phyloP scores from a whole-genome alignment of 1,140 invertebrate genomes.

The Drosophila bifasciata region DNA sequence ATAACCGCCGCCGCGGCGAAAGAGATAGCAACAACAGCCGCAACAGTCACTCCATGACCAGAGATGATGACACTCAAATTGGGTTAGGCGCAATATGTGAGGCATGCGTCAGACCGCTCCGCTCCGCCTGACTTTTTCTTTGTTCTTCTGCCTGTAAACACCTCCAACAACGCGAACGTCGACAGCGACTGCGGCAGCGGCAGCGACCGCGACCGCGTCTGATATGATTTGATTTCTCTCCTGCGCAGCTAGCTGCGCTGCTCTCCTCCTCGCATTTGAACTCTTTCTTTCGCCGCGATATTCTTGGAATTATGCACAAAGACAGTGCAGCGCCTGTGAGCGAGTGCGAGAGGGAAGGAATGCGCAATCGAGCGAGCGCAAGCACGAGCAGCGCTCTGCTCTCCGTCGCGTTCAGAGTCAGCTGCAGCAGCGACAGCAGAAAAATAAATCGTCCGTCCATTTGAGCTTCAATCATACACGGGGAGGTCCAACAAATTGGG shows the following conservation, averaged over 20 bases:
- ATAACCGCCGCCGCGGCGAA: slow-evolving; percentile 1
- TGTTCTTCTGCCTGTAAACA: slow-evolving; percentile 19
- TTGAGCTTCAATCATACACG: slow-evolving; percentile 73
- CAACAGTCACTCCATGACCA: slow-evolving; percentile 48
- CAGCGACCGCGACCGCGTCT: slow-evolving; percentile 14
- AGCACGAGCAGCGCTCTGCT: neutral
- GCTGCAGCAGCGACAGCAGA: slow-evolving; percentile 16
- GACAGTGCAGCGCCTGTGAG: slow-evolving; percentile 6
- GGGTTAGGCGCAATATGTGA: slow-evolving; percentile 70
- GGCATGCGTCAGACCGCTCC: slow-evolving; percentile 52
- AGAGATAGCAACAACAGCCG: neutral
- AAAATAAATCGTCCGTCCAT: slow-evolving; percentile 57
- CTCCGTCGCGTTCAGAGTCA: neutral
- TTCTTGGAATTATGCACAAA: slow-evolving; percentile 61
- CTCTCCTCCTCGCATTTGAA: slow-evolving; percentile 15
- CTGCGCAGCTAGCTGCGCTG: slow-evolving; percentile 6
- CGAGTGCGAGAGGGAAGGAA: neutral
- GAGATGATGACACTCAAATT: slow-evolving; percentile 71
- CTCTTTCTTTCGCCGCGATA: slow-evolving; percentile 32
- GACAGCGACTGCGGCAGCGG: neutral
- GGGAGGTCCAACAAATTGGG: slow-evolving; percentile 14
- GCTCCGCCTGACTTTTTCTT: slow-evolving; percentile 21
- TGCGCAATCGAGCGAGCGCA: neutral
- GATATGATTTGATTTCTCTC: slow-evolving; percentile 27
- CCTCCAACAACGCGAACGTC: no score